Evolutionary conservation across 1,140 invertebrate genomes (phyloP).

Genomic region (Metaphire vulgaris): DNA sequence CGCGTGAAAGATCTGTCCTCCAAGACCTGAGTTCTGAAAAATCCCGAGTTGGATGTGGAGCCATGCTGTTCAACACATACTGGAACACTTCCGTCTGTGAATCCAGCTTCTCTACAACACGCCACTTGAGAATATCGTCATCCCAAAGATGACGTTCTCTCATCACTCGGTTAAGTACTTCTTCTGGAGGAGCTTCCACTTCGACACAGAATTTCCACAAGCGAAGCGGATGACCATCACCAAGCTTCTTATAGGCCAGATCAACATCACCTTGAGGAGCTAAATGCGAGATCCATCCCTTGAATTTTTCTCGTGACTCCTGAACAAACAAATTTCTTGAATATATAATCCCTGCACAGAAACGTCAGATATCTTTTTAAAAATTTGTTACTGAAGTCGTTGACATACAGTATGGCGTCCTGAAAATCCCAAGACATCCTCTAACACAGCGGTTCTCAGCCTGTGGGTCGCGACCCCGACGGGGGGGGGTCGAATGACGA

Average conservation of each 20-base stretch:
- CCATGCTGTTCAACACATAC: slow-evolving; percentile 70
- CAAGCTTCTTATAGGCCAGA: slow-evolving; percentile 80
- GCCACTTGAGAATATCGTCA: slow-evolving; percentile 72
- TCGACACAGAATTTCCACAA: slow-evolving; percentile 81
- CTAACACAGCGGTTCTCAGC: too few relatives aligned
- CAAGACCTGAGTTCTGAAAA: slow-evolving; percentile 82
- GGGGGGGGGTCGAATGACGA: too few relatives aligned
- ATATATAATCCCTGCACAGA: too few relatives aligned
- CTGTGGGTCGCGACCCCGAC: too few relatives aligned
- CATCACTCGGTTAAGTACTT: slow-evolving; percentile 68
- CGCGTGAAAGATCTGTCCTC: slow-evolving; percentile 74
- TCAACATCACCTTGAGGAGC: slow-evolving; percentile 61
- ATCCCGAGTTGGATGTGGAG: slow-evolving; percentile 73
- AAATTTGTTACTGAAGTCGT: too few relatives aligned
- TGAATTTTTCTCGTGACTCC: slow-evolving; percentile 58
- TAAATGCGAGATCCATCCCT: slow-evolving; percentile 64
- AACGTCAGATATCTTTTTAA: too few relatives aligned
- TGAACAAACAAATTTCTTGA: too few relatives aligned
- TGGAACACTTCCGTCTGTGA: slow-evolving; percentile 80
- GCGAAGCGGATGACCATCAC: slow-evolving; percentile 79
- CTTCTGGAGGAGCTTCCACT: slow-evolving; percentile 80
- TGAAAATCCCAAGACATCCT: too few relatives aligned
- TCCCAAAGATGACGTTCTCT: slow-evolving; percentile 72
- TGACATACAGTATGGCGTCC: too few relatives aligned
- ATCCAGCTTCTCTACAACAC: slow-evolving; percentile 72